Percentiles rank a stretch among this genome's conserved stretches.
phyloP scores from a whole-genome alignment of 1,140 invertebrate genomes.

The Drosophila subpulchrella region DNA sequence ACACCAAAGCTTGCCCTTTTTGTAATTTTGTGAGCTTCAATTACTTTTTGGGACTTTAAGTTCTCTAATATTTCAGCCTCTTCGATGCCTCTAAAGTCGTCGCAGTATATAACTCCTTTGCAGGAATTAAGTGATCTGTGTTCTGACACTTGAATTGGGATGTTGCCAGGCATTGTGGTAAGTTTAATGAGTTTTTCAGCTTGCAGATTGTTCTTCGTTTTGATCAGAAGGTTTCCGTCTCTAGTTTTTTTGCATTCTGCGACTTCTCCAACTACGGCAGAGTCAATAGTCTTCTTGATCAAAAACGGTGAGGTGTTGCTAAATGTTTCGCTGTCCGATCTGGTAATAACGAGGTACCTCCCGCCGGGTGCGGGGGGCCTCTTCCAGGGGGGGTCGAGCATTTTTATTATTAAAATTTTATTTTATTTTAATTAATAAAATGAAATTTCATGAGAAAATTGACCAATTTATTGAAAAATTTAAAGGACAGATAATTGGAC shows the following conservation, averaged over 20 bases:
- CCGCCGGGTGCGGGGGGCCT: too few relatives aligned
- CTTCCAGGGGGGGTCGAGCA: too few relatives aligned
- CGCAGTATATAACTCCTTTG: slow-evolving; percentile 4
- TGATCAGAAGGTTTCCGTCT: not conserved
- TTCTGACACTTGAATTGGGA: not conserved
- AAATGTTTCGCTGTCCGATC: too few relatives aligned
- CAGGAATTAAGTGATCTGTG: not conserved
- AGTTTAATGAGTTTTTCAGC: not conserved
- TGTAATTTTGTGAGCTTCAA: not conserved
- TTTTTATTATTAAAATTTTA: too few relatives aligned
- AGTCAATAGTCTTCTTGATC: slow-evolving; percentile 2
- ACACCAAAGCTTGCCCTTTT: not conserved
- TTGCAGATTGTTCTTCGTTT: not conserved
- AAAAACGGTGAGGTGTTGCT: not conserved
- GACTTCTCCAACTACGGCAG: not conserved
- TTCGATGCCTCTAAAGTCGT: slow-evolving; percentile 1
- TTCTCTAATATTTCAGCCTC: not conserved
- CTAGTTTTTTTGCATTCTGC: not conserved
- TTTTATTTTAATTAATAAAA: too few relatives aligned
- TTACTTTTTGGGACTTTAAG: not conserved
- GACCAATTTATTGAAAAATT: too few relatives aligned
- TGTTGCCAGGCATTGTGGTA: not conserved
- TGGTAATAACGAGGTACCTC: too few relatives aligned
- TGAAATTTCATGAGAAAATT: too few relatives aligned
- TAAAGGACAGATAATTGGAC: too few relatives aligned